Base-by-base conservation (phyloP, 2,888 invertebrate species). In the Folsomia candida region DNA sequence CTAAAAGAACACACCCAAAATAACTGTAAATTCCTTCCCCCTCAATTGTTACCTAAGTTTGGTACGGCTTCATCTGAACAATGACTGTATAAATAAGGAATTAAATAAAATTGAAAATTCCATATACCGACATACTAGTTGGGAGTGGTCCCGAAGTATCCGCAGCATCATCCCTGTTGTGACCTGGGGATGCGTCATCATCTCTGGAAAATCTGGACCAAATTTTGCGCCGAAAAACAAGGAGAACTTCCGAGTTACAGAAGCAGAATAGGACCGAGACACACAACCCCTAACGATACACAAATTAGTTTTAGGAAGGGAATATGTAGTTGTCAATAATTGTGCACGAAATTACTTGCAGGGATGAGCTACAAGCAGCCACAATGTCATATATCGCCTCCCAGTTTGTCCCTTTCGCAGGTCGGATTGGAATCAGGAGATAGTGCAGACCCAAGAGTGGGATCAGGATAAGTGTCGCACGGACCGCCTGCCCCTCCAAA, bases 381-480 rank as follows among this genome's bases (percentile, higher is more conserved):
- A 78, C 75, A 51, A 77, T 66, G 59, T 79, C 79, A 61, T 79
- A 79, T 57, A 75, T 67, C 18, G 71, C 71, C 69, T 74, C 77
- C 54, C 66, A 68, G 18, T 69, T 74, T 1, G 75, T 75, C 29
- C 75, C 79, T 86, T 86, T 65, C 87, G 87, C 77, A 88, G 86
- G 96, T 78, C 92, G 88, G 84, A 94, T 92, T 25, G 94, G 93
- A 79, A 92, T 92, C 75, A 95, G 87, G 81, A 96, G 87, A 83
- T 93, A 96, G 85, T 96, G 95, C 66, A 97, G 86, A 1, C 96
- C 97, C 74, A 97, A 86, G 78, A 97, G 86, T 37, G 97, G 97
- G 72, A 96, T 92, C 81, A 97, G 86, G 78, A 97, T 88, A 81
- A 95, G 86, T 0, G 94, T 94, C 61, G 94, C 97, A 80, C 92